phyloP scores from a whole-genome alignment of 2,888 invertebrate genomes.

The Apodemia zela region DNA sequence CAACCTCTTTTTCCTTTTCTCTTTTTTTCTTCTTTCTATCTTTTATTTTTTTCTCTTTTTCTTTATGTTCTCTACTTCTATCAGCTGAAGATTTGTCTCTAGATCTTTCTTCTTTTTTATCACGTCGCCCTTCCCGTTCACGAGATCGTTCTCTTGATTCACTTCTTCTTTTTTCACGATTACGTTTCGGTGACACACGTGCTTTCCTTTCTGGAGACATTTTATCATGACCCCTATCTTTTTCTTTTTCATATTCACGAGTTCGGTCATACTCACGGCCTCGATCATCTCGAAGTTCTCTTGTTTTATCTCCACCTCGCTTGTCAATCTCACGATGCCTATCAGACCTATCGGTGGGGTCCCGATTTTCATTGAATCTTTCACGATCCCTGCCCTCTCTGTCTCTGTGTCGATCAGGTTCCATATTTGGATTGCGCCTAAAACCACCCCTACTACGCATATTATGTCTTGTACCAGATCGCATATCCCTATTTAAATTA shows the following conservation, averaged over 20 bases:
- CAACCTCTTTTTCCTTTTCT: conserved; percentile 73
- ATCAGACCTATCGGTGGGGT: conserved; percentile 57
- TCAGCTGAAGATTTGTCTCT: conserved; percentile 67
- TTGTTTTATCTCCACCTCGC: conserved; percentile 55
- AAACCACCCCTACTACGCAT: conserved; percentile 53
- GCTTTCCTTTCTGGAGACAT: conserved; percentile 63
- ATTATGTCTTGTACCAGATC: conserved; percentile 53
- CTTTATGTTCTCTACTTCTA: conserved; percentile 75
- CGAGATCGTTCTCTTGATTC: conserved; percentile 70
- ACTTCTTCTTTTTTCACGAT: conserved; percentile 64
- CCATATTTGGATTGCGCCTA: conserved; percentile 59
- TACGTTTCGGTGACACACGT: conserved; percentile 61
- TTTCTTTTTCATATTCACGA: conserved; percentile 63
- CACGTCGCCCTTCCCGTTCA: conserved; percentile 75
- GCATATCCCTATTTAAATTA: conserved; percentile 49
- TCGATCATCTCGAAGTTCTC: conserved; percentile 53
- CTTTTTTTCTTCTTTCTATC: conserved; percentile 67
- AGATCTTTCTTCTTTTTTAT: conserved; percentile 74
- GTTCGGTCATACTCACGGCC: conserved; percentile 44
- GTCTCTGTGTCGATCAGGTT: conserved; percentile 65
- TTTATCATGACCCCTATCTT: conserved; percentile 64
- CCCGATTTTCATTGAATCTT: conserved; percentile 62
- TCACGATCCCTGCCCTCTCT: conserved; percentile 64
- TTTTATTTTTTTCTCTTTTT: conserved; percentile 77
- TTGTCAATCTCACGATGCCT: conserved; percentile 64